Base-by-base conservation (phyloP, 2,113 vertebrate genomes). In the Sapajus apella region DNA sequence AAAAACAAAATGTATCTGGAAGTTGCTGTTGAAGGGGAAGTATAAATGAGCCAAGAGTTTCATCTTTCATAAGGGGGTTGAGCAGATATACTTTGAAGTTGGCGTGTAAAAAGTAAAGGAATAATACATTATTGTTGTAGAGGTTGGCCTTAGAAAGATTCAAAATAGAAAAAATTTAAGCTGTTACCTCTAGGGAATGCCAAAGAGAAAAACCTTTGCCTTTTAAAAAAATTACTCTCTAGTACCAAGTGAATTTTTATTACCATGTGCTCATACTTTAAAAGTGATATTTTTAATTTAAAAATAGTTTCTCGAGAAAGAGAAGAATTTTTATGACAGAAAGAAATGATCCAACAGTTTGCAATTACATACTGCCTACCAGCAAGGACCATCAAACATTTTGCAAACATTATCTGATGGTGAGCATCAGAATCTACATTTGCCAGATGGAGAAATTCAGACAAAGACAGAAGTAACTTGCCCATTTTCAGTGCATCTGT, bases 391-490 rank as follows among this genome's bases (percentile, higher is more conserved):
- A 4, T 81, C 84, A 97, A 95, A 97, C 97, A 76, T 96, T 97
- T 96, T 96, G 95, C 85, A 97, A 96, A 98, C 94, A 97, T 89
- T 94, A 73, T 97, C 95, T 95, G 94, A 94, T 85, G 87, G 87
- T 45, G 76, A 98, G 97, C 77, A 97, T 97, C 94, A 97, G 84
- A 88, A 52, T 96, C 92, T 91, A 73, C 82, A 37, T 89, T 83
- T 66, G 45, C 92, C 98, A 97, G 97, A 96, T 95, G 94, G 97
- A 92, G 88, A 91, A 84, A 96, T 58, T 70, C 90, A 97, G 97
- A 96, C 90, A 81, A 92, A 81, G 95, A 96, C 17, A n/a, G 92
- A 85, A 96, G 94, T 1, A 32, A 85, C 96, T 95, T 77, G 47
- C 94, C 96, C 88, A 35, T 97, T 96, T 90, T 94, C 82, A n/a